Conservation (phyloP, 2,888 invertebrate species). For the Lasioglossum pauxillum region DNA sequence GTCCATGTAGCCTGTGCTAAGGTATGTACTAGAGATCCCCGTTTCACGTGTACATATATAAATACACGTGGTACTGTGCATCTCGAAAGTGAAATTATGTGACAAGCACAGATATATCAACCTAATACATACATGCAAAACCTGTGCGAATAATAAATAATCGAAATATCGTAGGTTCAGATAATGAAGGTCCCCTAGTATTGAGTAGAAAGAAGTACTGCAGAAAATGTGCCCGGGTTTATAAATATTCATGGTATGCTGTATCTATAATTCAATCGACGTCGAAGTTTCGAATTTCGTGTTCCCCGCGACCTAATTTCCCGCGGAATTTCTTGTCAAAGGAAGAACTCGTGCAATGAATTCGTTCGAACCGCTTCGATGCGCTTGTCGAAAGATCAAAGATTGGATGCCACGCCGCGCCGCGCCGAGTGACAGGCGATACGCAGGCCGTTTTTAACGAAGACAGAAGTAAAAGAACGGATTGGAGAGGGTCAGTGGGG, state of each 20-base stretch:
- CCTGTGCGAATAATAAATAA: not conserved
- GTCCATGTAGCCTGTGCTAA: no score
- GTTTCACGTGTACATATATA: no score
- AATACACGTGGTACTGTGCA: no score
- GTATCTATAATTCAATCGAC: not conserved
- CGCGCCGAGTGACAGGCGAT: slow-evolving; percentile 12
- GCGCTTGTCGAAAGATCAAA: slow-evolving; percentile 32
- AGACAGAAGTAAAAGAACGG: slow-evolving; percentile 27
- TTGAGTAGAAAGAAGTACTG: no score
- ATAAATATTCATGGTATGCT: not conserved
- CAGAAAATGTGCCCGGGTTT: no score
- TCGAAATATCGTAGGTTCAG: no score
- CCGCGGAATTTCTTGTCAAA: slow-evolving; percentile 3
- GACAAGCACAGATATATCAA: no score
- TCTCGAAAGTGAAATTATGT: no score
- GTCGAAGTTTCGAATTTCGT: not conserved
- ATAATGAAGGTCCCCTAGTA: no score
- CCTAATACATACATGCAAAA: no score
- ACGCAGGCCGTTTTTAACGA: slow-evolving; percentile 60
- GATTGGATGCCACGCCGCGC: not conserved
- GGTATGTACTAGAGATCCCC: no score
- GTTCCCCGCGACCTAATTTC: not conserved
- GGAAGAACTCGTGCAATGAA: slow-evolving; percentile 24
- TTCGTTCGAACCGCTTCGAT: slow-evolving; percentile 10
- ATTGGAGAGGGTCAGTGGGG: slow-evolving; percentile 10